These are phyloP conservation scores for Drosophila sulfurigaster DNA, from an alignment of 1,140 invertebrate genomes.

Conservation along the genomic window DNA sequence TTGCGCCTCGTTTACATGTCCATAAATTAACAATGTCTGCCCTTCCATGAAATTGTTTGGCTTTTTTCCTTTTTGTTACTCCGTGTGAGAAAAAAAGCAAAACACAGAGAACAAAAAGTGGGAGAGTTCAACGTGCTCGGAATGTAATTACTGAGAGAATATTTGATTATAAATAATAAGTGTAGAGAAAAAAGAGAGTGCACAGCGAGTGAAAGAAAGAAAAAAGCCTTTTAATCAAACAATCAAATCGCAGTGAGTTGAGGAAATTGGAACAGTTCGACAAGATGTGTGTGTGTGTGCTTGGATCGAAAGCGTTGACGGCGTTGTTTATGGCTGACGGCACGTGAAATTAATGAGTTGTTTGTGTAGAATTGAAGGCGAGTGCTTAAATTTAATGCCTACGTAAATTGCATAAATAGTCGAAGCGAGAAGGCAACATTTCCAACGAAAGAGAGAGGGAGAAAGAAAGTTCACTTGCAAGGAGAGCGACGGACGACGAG, in stretches of 20 bases:
- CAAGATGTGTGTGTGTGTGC: neutral
- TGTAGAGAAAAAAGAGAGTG: neutral
- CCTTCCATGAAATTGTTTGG: constrained; percentile 27
- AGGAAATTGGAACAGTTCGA: constrained; percentile 21
- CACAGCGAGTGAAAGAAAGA: neutral
- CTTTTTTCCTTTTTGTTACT: neutral
- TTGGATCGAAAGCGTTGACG: constrained; percentile 26
- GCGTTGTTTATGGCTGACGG: constrained; percentile 45
- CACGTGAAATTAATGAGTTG: constrained; percentile 76
- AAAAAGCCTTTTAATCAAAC: constrained; percentile 21
- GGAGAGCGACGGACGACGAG: neutral
- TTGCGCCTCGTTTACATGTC: constrained; percentile 36
- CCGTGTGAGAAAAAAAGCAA: neutral
- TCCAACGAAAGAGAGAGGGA: neutral
- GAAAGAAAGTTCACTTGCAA: neutral
- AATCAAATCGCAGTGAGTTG: constrained; percentile 2
- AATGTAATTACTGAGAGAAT: constrained; percentile 32
- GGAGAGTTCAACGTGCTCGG: constrained; percentile 34
- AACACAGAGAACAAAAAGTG: neutral
- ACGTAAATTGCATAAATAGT: constrained; percentile 67
- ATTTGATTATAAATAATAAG: constrained; percentile 28
- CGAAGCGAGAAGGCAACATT: neutral
- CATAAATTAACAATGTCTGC: constrained; percentile 44
- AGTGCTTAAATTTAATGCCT: constrained; percentile 74
- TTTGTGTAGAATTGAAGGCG: constrained; percentile 74